Base-by-base conservation (phyloP, 2,888 invertebrate genomes). In the Chalcosyrphus nemorum region DNA sequence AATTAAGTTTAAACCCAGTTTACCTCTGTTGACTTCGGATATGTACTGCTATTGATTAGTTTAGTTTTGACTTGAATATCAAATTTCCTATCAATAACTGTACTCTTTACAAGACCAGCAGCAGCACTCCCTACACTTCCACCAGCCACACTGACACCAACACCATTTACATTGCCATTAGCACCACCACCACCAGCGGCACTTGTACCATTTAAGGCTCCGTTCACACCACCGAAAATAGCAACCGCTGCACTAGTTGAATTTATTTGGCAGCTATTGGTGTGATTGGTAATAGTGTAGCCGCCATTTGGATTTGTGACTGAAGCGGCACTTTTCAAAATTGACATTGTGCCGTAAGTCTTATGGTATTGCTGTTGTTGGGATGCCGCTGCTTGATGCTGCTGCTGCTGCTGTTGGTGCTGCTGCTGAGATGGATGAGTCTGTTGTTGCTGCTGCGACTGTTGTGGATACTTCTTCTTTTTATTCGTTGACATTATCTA, bases 401-500 rank as follows among this genome's bases (percentile, higher is more conserved):
- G 84, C 15, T 75, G 74, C 9, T 65, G 72, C 13, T 75, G 74
- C 59, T 88, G 88, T 19, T 87, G 87, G 56, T 88, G 88, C 27
- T 76, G 86, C 27, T 87, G 76, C 50, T 88, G 87, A 57, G 86
- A 84, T 21, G 77, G 78, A 38, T 81, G 81, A 43, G 87, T 84
- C 71, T 87, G 86, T 68, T 80, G 63, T 15, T 86, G 72, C 57
- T 87, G 86, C 71, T 86, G 78, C 85, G 87, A 86, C 77, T 77
- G 77, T 59, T 87, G 86, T 63, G 86, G 80, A 87, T 88, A 89
- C 87, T 89, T 89, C 87, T 89, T 88, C 84, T 85, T 87, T 86
- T 89, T 89, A 88, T 89, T 89, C 81, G 89, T 70, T 76, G 88
- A 86, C 86, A 89, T 87, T 81, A 89, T 89, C 89, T 89, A 89